phyloP scores from a whole-genome alignment of 2,888 invertebrate genomes.

The Microplitis manilae region DNA sequence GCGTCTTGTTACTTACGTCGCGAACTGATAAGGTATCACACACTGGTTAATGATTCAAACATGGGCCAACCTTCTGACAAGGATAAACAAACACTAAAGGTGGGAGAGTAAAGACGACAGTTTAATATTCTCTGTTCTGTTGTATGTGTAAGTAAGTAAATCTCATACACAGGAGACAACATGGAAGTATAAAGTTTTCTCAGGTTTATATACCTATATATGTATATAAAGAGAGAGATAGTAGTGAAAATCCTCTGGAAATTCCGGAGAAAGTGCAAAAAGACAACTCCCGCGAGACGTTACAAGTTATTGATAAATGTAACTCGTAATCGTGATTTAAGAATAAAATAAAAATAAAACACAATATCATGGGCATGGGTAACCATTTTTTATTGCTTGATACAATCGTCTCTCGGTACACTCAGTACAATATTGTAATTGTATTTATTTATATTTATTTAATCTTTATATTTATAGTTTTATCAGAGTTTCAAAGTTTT shows the following conservation, averaged over 20 bases:
- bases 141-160: not conserved
- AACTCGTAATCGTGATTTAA: not conserved
- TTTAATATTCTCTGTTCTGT: not conserved
- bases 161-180: not conserved
- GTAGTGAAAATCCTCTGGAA: not conserved
- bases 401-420: constrained; percentile 44
- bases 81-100: not conserved
- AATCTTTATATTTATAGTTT: constrained; percentile 27
- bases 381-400: constrained; percentile 54
- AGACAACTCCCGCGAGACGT: not conserved
- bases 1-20: constrained; percentile 39
- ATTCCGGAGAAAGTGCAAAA: not conserved
- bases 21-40: constrained; percentile 54
- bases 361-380: constrained; percentile 4
- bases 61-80: constrained; percentile 44
- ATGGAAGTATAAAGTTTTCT: not conserved
- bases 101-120: constrained; percentile 32
- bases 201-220: not conserved
- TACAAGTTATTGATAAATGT: not conserved
- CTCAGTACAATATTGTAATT: constrained; percentile 45
- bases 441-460: constrained; percentile 24
- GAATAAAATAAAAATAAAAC: constrained; percentile 3
- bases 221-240: not conserved
- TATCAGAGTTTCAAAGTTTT: not conserved
- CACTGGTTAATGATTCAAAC: constrained; percentile 49